Conservation (phyloP, 2,888 invertebrate species). For the Actias luna region DNA sequence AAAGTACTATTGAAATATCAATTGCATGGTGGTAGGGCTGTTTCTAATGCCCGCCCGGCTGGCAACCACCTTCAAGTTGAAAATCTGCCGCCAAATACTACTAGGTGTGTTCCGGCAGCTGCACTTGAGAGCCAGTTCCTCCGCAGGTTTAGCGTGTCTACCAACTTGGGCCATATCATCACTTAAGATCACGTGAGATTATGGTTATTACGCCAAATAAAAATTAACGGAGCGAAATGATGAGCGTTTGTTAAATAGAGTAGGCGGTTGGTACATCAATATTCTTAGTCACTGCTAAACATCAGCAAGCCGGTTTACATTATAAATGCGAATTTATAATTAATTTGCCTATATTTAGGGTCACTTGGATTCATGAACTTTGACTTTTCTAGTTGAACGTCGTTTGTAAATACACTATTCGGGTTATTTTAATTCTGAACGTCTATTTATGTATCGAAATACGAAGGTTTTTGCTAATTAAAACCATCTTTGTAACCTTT, state of each 20-base stretch:
- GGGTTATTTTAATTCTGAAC: background rate
- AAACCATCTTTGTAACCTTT: too few species aligned
- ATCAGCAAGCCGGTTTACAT: background rate
- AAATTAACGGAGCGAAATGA: background rate
- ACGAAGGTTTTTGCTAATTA: too few species aligned
- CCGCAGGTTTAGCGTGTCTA: too few species aligned
- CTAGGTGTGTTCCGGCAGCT: too few species aligned
- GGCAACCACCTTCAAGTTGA: too few species aligned
- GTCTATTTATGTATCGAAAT: background rate
- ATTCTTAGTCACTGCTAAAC: background rate
- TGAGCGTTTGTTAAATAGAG: background rate
- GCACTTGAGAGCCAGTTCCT: too few species aligned
- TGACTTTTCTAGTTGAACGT: background rate
- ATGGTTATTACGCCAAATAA: background rate
- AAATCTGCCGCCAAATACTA: too few species aligned
- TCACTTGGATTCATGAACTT: background rate
- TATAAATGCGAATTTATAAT: slow-evolving; percentile 1
- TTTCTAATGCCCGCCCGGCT: too few species aligned
- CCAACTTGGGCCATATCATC: too few species aligned
- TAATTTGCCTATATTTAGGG: background rate
- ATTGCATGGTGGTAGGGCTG: too few species aligned
- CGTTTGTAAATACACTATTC: background rate
- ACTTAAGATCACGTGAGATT: too few species aligned
- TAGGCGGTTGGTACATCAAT: background rate
- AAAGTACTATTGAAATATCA: too few species aligned